Conservation (phyloP, 2,113 vertebrate species). For the Globicephala melas region DNA sequence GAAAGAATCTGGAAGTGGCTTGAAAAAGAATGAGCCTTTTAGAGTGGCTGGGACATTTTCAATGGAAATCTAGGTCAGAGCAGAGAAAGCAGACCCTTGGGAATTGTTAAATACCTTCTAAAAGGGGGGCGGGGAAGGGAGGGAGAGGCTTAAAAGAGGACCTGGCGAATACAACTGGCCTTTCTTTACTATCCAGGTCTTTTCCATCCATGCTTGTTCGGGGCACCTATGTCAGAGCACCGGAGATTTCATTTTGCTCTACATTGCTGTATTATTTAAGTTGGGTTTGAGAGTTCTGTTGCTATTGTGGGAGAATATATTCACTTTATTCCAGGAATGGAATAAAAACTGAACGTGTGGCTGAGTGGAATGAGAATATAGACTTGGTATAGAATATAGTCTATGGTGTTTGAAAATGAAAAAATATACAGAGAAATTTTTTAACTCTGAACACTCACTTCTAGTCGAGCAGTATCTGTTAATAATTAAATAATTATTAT, state of each 20-base stretch:
- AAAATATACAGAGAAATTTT: background rate
- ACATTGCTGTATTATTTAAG: background rate
- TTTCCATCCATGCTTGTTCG: background rate
- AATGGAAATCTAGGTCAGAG: slow-evolving; percentile 32
- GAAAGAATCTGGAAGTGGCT: background rate
- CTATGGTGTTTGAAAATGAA: background rate
- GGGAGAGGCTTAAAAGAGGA: background rate
- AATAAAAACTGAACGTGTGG: background rate
- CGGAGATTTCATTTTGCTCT: background rate
- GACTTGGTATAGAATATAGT: background rate
- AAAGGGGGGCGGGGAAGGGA: background rate
- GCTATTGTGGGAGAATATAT: background rate
- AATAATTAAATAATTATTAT: slow-evolving; percentile 41
- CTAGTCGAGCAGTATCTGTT: background rate
- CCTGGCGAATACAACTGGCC: background rate
- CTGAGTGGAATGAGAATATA: background rate
- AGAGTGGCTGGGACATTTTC: background rate
- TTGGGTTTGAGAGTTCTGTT: background rate
- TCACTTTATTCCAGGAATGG: slow-evolving; percentile 2
- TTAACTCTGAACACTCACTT: background rate
- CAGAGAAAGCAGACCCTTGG: background rate
- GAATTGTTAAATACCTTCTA: slow-evolving; percentile 35
- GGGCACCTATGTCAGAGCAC: background rate
- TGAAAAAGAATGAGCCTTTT: background rate
- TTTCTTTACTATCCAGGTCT: background rate